Evolutionary conservation across 2,888 invertebrate genomes (phyloP), one percentile per base, ranked within the genome.

Genomic region (Ryuthela nishihirai): DNA sequence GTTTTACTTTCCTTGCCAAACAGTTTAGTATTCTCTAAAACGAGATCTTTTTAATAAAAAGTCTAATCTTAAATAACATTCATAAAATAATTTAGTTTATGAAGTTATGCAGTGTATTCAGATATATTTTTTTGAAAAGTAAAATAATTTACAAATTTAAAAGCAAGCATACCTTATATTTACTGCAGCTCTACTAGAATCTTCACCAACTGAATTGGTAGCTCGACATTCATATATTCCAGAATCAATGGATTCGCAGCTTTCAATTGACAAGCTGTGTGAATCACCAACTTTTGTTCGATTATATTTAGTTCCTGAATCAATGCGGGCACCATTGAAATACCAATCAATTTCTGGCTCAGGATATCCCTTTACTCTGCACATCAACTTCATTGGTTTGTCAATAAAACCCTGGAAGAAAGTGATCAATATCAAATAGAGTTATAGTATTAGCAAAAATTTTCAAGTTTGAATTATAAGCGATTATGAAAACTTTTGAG

Each of bases 311-410:
- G 64, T 34, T 3, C 80, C 66, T 20, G 74, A 74, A 36, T 75
- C 70, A 15, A 95, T 80, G 0, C 83, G 84, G 53, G 82, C 79
- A 3, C 87, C 89, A 74, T 92, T 83, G 75, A 85, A 87, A 75
- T 83, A 87, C 95, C 95, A 97, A 1, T 82, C 78, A 18, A 95
- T 80, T 10, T 90, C 88, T 0, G 95, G 94, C 39, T 81, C 81
- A 0, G 92, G 92, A 75, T 85, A 88, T 2, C 87, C 90, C 72
- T 82, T 82, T 9, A 91, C 83, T 69, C 83, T 80, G 0, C 87
- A 88, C 70, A 86, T 84, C 26, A 92, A 74, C 69, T 83, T 83
- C 40, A 90, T 72, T 0, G 86, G 85, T 68, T 88, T 44, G 20
- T 54, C 25, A 12, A 54, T 17, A 15, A 49, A 49, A 3, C 54